Evolutionary conservation across 2,113 vertebrate genomes (phyloP).

Genomic region (Coptodon bakossiorum): DNA sequence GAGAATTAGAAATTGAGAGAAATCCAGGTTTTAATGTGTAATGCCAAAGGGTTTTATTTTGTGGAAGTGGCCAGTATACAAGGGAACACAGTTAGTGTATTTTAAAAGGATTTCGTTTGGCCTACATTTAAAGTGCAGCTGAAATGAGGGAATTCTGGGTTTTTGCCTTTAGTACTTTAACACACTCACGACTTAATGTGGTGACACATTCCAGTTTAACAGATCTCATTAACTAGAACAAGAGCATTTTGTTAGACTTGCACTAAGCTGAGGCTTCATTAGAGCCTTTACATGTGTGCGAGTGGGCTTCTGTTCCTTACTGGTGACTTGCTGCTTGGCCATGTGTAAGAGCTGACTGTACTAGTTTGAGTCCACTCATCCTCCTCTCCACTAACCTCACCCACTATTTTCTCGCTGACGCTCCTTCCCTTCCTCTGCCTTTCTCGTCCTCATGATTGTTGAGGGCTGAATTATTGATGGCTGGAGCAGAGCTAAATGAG

Average conservation of each 20-base stretch:
- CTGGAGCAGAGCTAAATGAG: conserved; percentile 50
- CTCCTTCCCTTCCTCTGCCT: neutral
- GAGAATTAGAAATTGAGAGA: neutral
- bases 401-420: conserved; percentile 22
- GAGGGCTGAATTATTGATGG: conserved; percentile 68
- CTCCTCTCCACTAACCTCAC: conserved; percentile 31
- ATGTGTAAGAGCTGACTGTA: conserved; percentile 48
- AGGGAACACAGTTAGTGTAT: neutral
- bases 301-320: conserved; percentile 21
- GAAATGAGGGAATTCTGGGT: neutral
- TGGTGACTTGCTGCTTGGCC: conserved; percentile 16
- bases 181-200: neutral
- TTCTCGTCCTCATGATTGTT: conserved; percentile 47
- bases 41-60: neutral
- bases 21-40: neutral
- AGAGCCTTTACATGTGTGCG: conserved; percentile 10
- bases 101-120: neutral
- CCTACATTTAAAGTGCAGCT: neutral
- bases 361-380: conserved; percentile 44
- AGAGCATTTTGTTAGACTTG: neutral
- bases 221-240: neutral
- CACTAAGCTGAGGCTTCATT: conserved; percentile 36
- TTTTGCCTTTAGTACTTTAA: neutral
- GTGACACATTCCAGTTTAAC: conserved; percentile 2
- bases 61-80: neutral